These are phyloP conservation scores for Callorhinus ursinus DNA, from an alignment of 2,113 vertebrate species.

Conservation along the genomic window DNA sequence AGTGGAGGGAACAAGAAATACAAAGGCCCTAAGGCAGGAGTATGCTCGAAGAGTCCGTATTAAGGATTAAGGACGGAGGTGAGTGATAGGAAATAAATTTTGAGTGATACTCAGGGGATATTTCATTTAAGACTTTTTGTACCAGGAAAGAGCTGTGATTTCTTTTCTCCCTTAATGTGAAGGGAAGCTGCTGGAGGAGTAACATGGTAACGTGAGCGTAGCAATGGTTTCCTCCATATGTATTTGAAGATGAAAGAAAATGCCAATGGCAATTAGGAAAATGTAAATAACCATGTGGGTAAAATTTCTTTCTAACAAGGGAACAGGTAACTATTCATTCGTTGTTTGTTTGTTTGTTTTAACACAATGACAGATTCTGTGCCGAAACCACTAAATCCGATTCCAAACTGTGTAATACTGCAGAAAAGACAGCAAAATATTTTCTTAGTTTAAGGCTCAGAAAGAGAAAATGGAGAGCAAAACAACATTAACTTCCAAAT, in stretches of 20 bases:
- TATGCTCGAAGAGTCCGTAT: background rate
- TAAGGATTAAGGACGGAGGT: background rate
- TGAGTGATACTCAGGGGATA: background rate
- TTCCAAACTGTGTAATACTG: background rate
- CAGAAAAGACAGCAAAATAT: background rate
- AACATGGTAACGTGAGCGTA: background rate
- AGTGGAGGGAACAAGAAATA: background rate
- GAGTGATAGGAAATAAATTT: background rate
- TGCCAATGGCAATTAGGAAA: background rate
- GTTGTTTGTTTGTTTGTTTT: background rate
- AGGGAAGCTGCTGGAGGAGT: background rate
- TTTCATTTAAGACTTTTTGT: background rate
- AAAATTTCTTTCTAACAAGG: background rate
- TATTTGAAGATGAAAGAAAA: background rate
- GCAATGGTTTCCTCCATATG: background rate
- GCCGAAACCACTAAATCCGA: background rate
- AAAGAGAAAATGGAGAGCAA: slow-evolving; percentile 21
- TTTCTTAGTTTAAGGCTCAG: background rate
- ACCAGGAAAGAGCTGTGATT: background rate
- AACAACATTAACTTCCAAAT: background rate
- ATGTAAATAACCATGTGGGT: background rate
- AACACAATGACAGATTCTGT: background rate
- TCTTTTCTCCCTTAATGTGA: background rate
- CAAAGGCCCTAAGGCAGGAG: background rate
- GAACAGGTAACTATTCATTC: background rate